phyloP scores from a whole-genome alignment of 1,140 invertebrate species.

The Ceratosolen fusciceps region DNA sequence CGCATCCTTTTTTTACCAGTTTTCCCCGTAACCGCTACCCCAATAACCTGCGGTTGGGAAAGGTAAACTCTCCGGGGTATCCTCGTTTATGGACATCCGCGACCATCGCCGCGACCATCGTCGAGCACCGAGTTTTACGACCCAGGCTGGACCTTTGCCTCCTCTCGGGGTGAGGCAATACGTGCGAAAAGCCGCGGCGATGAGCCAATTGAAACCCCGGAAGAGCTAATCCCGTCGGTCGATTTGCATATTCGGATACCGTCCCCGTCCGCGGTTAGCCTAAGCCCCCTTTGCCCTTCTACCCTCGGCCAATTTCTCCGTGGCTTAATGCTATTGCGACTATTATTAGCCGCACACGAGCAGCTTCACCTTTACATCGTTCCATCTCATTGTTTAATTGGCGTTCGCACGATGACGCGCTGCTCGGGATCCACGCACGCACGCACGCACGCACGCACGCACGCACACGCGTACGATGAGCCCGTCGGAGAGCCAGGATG shows the following conservation, averaged over 20 bases:
- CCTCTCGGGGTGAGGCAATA: no score
- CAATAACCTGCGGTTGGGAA: no score
- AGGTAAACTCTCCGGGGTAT: no score
- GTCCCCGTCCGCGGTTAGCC: conserved; percentile 23
- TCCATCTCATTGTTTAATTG: conserved; percentile 18
- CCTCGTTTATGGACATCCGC: no score
- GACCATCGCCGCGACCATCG: background rate
- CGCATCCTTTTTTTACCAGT: no score
- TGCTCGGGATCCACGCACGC: no score
- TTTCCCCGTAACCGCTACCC: no score
- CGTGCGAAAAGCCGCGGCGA: conserved; percentile 3
- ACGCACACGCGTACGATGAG: no score
- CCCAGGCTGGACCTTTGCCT: no score
- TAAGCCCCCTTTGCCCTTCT: conserved; percentile 18
- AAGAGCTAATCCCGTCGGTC: background rate
- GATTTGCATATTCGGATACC: conserved; percentile 47
- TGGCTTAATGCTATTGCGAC: background rate
- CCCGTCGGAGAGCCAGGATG: no score
- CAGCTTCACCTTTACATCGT: no score
- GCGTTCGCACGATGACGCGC: conserved; percentile 27
- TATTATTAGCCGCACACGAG: background rate
- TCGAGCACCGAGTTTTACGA: background rate
- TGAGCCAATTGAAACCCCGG: background rate
- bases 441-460: no score
- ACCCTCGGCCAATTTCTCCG: conserved; percentile 32